Conservation (phyloP, 64 coral and sea anemone genomes). For the Platygyra sinensis region DNA sequence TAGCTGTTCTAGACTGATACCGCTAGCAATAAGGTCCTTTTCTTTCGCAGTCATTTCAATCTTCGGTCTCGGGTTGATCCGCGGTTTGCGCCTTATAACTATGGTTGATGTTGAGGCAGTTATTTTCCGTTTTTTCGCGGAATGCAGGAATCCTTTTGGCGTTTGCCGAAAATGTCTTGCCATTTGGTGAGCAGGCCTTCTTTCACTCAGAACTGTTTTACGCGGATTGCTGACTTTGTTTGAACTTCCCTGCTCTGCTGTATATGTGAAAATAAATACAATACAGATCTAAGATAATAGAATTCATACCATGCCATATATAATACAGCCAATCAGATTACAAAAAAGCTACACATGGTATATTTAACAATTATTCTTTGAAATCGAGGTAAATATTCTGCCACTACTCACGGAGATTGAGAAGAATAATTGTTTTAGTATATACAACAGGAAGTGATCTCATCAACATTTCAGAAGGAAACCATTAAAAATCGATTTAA, state of each 20-base stretch:
- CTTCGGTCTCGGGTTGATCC: neutral
- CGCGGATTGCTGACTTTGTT: neutral
- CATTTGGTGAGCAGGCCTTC: neutral
- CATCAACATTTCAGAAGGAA: too few relatives aligned
- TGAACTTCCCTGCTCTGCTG: neutral
- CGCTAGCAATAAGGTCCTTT: neutral
- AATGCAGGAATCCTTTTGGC: slow-evolving; percentile 26
- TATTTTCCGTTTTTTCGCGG: neutral
- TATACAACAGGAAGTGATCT: too few relatives aligned
- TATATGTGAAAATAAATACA: neutral
- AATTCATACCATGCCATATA: too few relatives aligned
- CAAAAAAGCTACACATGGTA: too few relatives aligned
- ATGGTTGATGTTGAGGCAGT: neutral
- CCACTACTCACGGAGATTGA: too few relatives aligned
- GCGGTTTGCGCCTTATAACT: neutral
- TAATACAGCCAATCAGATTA: too few relatives aligned
- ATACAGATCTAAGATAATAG: neutral
- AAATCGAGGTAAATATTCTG: too few relatives aligned
- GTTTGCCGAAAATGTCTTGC: slow-evolving; percentile 15
- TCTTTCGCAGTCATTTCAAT: neutral
- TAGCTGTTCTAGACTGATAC: neutral
- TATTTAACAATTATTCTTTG: too few relatives aligned
- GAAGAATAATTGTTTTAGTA: too few relatives aligned
- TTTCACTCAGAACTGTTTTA: neutral
- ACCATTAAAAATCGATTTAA: too few relatives aligned